Evolutionary conservation across 2,888 invertebrate genomes (phyloP), one percentile per base, ranked within the genome.

Genomic region (Pachliopta kotzebuea): DNA sequence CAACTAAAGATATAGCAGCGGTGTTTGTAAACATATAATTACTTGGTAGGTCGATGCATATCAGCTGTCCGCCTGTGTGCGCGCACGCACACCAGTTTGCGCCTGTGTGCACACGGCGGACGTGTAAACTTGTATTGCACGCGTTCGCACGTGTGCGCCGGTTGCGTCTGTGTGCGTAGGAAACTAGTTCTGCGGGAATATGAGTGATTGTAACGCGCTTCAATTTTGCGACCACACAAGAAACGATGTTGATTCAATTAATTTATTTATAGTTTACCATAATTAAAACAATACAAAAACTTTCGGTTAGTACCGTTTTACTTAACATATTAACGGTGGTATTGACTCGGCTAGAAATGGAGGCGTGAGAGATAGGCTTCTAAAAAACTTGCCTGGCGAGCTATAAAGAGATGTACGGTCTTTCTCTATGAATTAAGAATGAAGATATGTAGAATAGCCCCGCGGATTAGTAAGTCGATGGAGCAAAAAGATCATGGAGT

Each of bases 11-110:
- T 77, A 81, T 77, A 76, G 77, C 69, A 72, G 75, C 76, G 75
- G 77, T 85, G 86, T 88, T 89, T 83, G 89, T 88, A 90, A 91
- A 90, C 90, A 90, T 91, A 89, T 90, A 90, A 90, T 91, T 91
- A 91, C 84, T 86, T 82, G 87, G 90, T 90, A 88, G 84, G 86
- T 85, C 84, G 89, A 88, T 90, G 90, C 88, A 89, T 90, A 90
- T 90, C 90, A 81, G 76, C 73, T 67, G 64, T 58, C 73, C 75
- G 71, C 68, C 76, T 45, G 77, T 79, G 81, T 79, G 77, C 72
- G 49, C 52, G 20, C 72, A 62, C 70, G 68, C 65, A 53, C 55
- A 60, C 62, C 52, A 71, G 68, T 63, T 50, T 63, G 56, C 63
- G 63, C 70, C 68, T 69, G 66, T 74, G 72, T 74, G 21, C 42